A percentile compares a stretch with the other conserved stretches of the same genome.
Evolutionary conservation across 2,113 vertebrate genomes (phyloP).

Genomic region (Grantiella picta): DNA sequence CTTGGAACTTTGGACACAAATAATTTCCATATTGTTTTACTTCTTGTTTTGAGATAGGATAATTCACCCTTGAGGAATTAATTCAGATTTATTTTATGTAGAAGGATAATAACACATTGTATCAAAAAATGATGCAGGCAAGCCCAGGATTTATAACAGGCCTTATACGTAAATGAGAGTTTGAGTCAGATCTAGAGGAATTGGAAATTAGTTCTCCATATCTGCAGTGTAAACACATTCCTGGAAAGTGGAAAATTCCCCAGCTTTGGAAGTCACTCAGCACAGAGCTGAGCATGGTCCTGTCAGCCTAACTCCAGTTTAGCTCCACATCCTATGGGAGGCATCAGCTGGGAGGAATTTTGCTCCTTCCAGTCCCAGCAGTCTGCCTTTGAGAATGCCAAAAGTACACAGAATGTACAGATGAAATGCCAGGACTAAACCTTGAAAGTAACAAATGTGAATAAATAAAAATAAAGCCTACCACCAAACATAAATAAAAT

Average conservation of each 20-base stretch:
- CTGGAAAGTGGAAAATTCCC: not conserved
- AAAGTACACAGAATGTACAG: not conserved
- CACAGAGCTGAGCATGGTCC: not conserved
- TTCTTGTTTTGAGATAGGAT: not conserved
- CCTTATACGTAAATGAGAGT: not conserved
- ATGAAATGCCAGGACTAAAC: not conserved
- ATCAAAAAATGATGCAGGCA: not conserved
- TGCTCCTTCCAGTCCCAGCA: not conserved
- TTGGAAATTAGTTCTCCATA: not conserved
- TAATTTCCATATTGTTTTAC: not conserved
- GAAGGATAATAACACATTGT: not conserved
- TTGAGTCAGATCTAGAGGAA: not conserved
- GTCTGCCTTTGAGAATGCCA: not conserved
- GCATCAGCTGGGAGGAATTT: not conserved
- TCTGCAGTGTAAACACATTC: not conserved
- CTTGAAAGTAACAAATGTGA: conserved; percentile 6
- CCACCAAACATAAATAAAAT: conserved; percentile 45
- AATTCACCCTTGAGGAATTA: not conserved
- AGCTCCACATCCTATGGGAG: not conserved
- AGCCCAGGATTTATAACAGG: not conserved
- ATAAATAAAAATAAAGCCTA: conserved; percentile 46
- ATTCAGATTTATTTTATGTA: not conserved
- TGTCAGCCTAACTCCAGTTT: not conserved
- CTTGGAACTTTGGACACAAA: not conserved
- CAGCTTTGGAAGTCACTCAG: not conserved